Conservation (phyloP, 2,888 invertebrate genomes). For the Thysanoteuthis rhombus region DNA sequence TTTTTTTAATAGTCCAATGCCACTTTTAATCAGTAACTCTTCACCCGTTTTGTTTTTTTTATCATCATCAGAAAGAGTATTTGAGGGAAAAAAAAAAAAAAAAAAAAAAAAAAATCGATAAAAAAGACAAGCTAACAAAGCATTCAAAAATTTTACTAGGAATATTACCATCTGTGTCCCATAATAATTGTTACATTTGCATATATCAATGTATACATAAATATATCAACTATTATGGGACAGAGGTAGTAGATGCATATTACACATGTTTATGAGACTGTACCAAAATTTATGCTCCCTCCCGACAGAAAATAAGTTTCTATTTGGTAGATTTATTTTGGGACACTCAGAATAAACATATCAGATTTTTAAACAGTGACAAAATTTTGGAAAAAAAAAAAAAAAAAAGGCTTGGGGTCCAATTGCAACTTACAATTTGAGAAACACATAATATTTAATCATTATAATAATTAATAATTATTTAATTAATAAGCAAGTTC, state of each 20-base stretch:
- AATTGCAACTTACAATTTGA: not conserved
- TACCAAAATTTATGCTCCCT: not conserved
- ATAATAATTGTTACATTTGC: too few relatives aligned
- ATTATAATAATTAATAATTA: not conserved
- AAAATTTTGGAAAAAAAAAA: not conserved
- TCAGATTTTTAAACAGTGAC: not conserved
- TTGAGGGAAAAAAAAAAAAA: too few relatives aligned
- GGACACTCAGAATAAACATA: not conserved
- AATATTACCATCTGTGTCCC: not conserved
- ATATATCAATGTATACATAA: too few relatives aligned
- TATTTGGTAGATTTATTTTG: not conserved
- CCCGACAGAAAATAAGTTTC: not conserved
- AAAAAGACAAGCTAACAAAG: not conserved
- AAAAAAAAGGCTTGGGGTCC: too few relatives aligned
- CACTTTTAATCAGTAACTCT: not conserved
- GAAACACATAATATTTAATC: not conserved
- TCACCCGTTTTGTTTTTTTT: not conserved
- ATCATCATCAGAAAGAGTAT: too few relatives aligned
- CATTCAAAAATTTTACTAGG: not conserved
- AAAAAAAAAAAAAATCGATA: too few relatives aligned
- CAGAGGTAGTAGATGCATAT: not conserved
- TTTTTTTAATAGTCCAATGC: too few relatives aligned
- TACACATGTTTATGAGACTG: not conserved
- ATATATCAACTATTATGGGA: too few relatives aligned
- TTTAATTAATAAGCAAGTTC: not conserved